phyloP scores from a whole-genome alignment of 2,797 vertebrate species.

The Poecilia gillii region DNA sequence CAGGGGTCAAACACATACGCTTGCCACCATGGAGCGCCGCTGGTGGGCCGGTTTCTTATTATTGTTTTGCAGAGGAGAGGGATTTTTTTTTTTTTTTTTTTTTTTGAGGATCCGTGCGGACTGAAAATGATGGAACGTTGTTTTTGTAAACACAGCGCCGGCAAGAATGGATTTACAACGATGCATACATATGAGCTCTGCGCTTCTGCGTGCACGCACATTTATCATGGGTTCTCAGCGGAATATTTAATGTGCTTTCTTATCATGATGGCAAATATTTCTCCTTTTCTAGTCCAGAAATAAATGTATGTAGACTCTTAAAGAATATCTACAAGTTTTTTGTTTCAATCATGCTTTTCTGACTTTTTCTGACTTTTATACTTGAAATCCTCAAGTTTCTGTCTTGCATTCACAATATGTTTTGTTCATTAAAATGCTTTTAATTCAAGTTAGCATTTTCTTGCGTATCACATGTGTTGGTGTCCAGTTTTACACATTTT shows the following conservation, averaged over 20 bases:
- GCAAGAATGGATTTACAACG: conserved; percentile 61
- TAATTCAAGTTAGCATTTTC: conserved; percentile 1
- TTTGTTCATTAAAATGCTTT: conserved; percentile 19
- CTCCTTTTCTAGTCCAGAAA: background rate
- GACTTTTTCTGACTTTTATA: no score
- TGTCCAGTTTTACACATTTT: conserved; percentile 18
- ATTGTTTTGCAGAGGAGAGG: conserved; percentile 76
- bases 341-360: background rate
- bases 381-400: conserved; percentile 8
- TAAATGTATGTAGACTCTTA: background rate
- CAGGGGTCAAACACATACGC: conserved; percentile 87
- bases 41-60: conserved; percentile 74
- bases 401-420: background rate
- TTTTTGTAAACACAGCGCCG: conserved; percentile 63
- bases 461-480: conserved; percentile 7
- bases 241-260: conserved; percentile 21
- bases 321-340: background rate
- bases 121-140: conserved; percentile 68
- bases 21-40: conserved; percentile 74
- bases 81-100: no score
- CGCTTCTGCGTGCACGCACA: conserved; percentile 25
- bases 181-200: conserved; percentile 50
- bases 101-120: conserved; percentile 63
- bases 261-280: background rate
- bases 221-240: conserved; percentile 20